Percentiles rank a stretch among this genome's conserved stretches.
phyloP scores from a whole-genome alignment of 2,797 vertebrate genomes.

The Pelochelys cantorii region DNA sequence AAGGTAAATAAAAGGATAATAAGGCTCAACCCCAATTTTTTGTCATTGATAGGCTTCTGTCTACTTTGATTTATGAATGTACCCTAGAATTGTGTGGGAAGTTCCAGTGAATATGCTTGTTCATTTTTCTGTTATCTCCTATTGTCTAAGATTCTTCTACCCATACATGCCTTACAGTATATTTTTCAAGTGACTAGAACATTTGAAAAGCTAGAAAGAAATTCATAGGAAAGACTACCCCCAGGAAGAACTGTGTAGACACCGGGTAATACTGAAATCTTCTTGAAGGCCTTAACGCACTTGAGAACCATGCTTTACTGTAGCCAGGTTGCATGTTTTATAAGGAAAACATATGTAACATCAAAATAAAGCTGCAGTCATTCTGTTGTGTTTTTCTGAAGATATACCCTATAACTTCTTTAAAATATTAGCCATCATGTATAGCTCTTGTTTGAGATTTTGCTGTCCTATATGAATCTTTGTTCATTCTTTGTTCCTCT shows the following conservation, averaged over 20 bases:
- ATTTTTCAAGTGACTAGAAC: conserved; percentile 13
- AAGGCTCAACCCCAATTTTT: conserved; percentile 42
- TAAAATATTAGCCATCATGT: not conserved
- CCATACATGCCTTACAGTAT: not conserved
- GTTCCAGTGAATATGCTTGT: not conserved
- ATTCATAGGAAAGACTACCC: not conserved
- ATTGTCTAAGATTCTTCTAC: conserved; percentile 5
- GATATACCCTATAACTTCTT: not conserved
- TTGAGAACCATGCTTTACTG: not conserved
- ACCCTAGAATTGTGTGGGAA: conserved; percentile 12
- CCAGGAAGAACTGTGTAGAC: not conserved
- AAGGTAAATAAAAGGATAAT: conserved; percentile 49
- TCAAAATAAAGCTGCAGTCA: not conserved
- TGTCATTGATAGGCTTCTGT: conserved; percentile 12
- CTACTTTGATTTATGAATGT: conserved; percentile 49
- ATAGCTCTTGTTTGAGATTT: not conserved
- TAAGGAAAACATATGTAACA: not conserved
- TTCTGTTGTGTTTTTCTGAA: not conserved
- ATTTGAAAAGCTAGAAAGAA: conserved; percentile 14
- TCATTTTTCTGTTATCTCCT: not conserved
- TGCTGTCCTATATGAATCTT: not conserved
- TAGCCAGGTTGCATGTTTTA: not conserved
- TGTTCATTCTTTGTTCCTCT: conserved; percentile 13
- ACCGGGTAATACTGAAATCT: not conserved
- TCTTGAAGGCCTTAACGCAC: conserved; percentile 2